Base-by-base conservation (phyloP, 2,113 vertebrate genomes). In the Cyprinodon brontotheroides region DNA sequence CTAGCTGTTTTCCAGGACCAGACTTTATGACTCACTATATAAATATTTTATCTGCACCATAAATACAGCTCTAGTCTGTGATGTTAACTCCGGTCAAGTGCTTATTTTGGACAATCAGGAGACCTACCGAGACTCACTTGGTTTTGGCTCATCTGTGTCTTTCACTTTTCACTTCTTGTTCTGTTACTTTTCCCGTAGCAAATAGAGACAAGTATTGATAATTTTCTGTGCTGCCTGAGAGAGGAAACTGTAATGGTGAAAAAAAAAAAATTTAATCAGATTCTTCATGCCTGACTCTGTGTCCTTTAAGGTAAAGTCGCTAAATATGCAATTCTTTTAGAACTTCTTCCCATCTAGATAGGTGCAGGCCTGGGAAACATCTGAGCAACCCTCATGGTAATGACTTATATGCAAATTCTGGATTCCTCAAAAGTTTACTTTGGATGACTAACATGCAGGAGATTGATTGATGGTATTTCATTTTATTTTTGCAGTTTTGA, bases 11-110 rank as follows among this genome's bases (percentile, higher is more conserved):
- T 92, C 88, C 89, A 91, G 76, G 48, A 86, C 83, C 67, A 83
- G 86, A 78, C 84, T 86, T 89, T 86, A 86, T 91, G 88, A 91
- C 75, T 89, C 89, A 90, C 82, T 87, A 45, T 87, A 82, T 90
- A 87, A 92, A 91, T 91, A 92, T 92, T 91, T 85, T 88, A 90
- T 90, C 85, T 87, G 82, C 87, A 82, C 84, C 86, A 86, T 90
- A 90, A 90, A 91, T 89, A 89, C 68, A 83, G 57, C 79, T 84
- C 63, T 61, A 66, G 74, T 85, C 77, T 75, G 43, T 89, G 87
- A 86, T 89, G 88, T 91, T 90, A 89, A 86, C 82, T 86, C 87
- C 87, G 85, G 89, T 92, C 87, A 91, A 89, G 89, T 90, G 89
- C 84, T 91, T 92, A 80, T 88, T 92, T 90, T 92, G 91, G 88